Evolutionary conservation across 2,888 invertebrate genomes (phyloP).

Genomic region (Lysandra bellargus): DNA sequence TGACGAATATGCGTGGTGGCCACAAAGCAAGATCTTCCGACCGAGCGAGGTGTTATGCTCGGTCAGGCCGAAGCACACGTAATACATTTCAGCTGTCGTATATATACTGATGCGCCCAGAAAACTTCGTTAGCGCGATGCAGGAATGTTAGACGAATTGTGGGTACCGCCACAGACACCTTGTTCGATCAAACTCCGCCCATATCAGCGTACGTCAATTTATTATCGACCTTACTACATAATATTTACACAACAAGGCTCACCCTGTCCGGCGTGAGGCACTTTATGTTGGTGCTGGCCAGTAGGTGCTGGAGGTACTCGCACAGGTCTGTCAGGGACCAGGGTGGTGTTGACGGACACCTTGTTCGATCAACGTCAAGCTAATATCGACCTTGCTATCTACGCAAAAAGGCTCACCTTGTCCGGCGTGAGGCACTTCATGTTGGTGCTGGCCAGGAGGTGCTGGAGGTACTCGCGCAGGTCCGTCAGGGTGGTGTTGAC

Average conservation of each 20-base stretch:
- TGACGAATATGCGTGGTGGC: conserved; percentile 82
- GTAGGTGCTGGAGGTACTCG: conserved; percentile 94
- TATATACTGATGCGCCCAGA: no score
- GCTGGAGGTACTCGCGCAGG: conserved; percentile 94
- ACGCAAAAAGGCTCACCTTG: conserved; percentile 78
- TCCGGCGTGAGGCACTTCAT: conserved; percentile 99
- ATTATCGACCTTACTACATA: no score
- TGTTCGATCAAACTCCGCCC: conserved; percentile 81
- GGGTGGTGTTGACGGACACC: conserved; percentile 95
- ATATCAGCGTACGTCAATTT: no score
- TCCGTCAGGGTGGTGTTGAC: conserved; percentile 97
- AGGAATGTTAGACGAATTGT: no score
- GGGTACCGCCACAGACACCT: conserved; percentile 87
- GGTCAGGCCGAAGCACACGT: no score
- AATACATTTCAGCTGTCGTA: conserved; percentile 65
- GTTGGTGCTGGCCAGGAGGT: conserved; percentile 96
- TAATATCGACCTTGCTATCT: no score
- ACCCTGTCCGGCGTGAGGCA: conserved; percentile 98
- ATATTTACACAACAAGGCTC: conserved; percentile 34
- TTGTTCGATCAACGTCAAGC: conserved; percentile 84
- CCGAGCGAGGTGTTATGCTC: no score
- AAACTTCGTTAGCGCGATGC: no score
- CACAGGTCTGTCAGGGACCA: conserved; percentile 91
- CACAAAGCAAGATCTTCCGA: no score
- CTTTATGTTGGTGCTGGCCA: conserved; percentile 99